These are phyloP conservation scores for Iselma pallidipennis DNA, from an alignment of 2,888 invertebrate genomes.

Conservation along the genomic window DNA sequence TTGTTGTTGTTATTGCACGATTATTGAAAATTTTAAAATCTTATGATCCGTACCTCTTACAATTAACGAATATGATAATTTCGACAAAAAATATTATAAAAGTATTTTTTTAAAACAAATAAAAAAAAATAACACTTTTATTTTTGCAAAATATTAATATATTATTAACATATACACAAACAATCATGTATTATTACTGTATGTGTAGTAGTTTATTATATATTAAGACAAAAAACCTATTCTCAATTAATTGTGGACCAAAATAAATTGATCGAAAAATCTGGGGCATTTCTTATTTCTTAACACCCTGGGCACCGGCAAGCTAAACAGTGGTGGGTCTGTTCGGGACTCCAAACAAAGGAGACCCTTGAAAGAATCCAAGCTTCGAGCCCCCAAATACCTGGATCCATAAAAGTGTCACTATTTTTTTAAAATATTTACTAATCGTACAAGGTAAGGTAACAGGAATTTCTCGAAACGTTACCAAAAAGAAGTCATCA, in stretches of 20 bases:
- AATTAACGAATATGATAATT: conserved; percentile 6
- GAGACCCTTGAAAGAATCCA: no score
- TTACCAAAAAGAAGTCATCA: no score
- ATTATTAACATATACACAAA: conserved; percentile 18
- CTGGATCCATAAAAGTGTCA: no score
- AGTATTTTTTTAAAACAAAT: conserved; percentile 21
- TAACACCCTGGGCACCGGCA: no score
- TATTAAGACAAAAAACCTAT: conserved; percentile 8
- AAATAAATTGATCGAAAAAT: conserved; percentile 23
- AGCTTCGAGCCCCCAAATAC: no score
- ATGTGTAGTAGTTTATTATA: conserved; percentile 20
- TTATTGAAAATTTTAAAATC: conserved; percentile 1
- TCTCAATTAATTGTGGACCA: conserved; percentile 37
- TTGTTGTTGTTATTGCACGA: neutral
- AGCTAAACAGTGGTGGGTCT: no score
- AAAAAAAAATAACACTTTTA: conserved; percentile 18
- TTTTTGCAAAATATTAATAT: conserved; percentile 25
- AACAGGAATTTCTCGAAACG: no score
- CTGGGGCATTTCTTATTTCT: neutral
- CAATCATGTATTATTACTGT: conserved; percentile 16
- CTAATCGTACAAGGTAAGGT: no score
- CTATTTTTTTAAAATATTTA: no score
- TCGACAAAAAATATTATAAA: conserved; percentile 18
- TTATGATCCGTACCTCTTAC: conserved; percentile 24
- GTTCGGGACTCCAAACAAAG: no score